These are phyloP conservation scores for Nemoura dubitans DNA, from an alignment of 2,888 invertebrate species.

Conservation along the genomic window DNA sequence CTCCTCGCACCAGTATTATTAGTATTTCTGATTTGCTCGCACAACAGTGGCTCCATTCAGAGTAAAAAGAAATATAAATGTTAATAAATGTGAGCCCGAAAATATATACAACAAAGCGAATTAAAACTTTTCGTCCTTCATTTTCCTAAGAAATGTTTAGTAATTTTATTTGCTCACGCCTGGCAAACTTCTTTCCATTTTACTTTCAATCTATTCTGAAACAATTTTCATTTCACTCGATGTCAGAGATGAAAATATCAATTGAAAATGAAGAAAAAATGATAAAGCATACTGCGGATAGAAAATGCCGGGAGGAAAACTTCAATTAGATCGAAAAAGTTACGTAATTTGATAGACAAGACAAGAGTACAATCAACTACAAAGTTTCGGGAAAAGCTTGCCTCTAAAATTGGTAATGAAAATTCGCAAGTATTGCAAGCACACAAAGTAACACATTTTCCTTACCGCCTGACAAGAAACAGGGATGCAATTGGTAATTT, in stretches of 20 bases:
- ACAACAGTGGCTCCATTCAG: not conserved
- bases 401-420: not conserved
- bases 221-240: not conserved
- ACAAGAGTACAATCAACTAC: not conserved
- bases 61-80: not conserved
- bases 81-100: not conserved
- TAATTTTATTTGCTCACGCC: not conserved
- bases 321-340: constrained; percentile 7
- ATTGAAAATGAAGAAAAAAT: not conserved
- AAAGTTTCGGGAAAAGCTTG: not conserved
- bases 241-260: constrained; percentile 2
- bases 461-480: no score
- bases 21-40: not conserved
- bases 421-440: not conserved
- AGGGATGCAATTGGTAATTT: no score
- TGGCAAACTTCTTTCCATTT: not conserved
- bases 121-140: not conserved
- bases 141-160: not conserved
- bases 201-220: not conserved
- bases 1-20: not conserved
- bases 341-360: not conserved
- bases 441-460: not conserved
- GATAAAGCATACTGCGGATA: not conserved
- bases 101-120: not conserved
- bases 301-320: not conserved